Conservation (phyloP, 2,797 vertebrate genomes). For the Florisuga fusca region DNA sequence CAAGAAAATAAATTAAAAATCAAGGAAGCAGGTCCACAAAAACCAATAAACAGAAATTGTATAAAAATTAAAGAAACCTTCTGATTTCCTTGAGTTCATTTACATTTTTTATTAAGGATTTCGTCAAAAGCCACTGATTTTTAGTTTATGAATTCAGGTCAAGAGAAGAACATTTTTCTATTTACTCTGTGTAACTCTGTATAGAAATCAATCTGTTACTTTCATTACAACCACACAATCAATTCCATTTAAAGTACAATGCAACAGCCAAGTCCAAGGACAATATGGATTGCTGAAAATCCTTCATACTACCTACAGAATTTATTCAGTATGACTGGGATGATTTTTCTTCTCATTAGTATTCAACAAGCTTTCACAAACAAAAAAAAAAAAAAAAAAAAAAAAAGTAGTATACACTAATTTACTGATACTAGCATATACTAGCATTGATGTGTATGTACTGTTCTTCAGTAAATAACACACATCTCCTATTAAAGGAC, state of each 20-base stretch:
- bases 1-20: neutral
- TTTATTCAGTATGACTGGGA: slow-evolving; percentile 52
- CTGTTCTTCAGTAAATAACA: neutral
- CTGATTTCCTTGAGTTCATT: slow-evolving; percentile 60
- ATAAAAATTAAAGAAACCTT: slow-evolving; percentile 55
- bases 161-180: slow-evolving; percentile 81
- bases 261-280: slow-evolving; percentile 83
- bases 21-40: neutral
- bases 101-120: slow-evolving; percentile 74
- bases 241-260: slow-evolving; percentile 84
- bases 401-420: neutral
- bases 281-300: slow-evolving; percentile 77
- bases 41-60: slow-evolving; percentile 3
- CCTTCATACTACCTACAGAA: slow-evolving; percentile 63
- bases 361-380: slow-evolving; percentile 43
- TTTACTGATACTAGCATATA: neutral
- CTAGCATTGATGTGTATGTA: neutral
- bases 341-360: slow-evolving; percentile 70
- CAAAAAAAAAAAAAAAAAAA: neutral
- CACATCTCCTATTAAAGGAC: neutral
- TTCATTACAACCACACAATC: slow-evolving; percentile 85
- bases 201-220: slow-evolving; percentile 84
- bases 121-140: slow-evolving; percentile 74
- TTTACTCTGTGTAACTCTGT: slow-evolving; percentile 81
- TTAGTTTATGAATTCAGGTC: slow-evolving; percentile 80